These are phyloP conservation scores for Nothocercus julius DNA, from an alignment of 2,113 vertebrate genomes.

Conservation along the genomic window DNA sequence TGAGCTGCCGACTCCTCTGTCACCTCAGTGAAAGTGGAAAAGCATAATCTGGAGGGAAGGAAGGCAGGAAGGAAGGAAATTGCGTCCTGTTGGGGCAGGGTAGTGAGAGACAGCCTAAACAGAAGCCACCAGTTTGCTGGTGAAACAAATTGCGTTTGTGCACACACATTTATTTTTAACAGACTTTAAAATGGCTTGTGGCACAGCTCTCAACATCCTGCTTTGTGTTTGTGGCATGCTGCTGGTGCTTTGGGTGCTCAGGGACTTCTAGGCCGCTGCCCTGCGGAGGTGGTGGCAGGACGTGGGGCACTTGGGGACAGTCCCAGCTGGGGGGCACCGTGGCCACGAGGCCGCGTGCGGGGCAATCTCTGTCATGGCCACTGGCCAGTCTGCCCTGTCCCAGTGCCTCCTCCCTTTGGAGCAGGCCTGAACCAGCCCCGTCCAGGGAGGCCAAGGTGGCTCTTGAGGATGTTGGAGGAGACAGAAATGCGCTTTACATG, in stretches of 20 bases:
- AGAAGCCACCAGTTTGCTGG: background rate
- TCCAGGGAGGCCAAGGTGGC: background rate
- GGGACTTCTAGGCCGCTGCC: background rate
- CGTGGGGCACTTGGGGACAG: background rate
- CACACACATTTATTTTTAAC: conserved; percentile 7
- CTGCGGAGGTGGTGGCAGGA: background rate
- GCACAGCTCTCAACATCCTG: background rate
- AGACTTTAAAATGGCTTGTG: background rate
- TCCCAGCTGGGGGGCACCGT: background rate
- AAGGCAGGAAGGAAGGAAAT: background rate
- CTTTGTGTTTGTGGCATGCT: background rate
- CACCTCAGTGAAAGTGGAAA: background rate
- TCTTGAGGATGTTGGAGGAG: background rate
- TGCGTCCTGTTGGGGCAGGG: accelerated
- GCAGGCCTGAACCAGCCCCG: accelerated
- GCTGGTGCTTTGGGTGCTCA: too few relatives aligned
- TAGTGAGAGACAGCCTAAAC: background rate
- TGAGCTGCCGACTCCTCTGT: background rate
- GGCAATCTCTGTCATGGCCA: background rate
- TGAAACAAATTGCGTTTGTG: background rate
- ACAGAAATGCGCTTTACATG: background rate
- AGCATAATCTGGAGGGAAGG: accelerated
- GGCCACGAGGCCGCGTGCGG: accelerated
- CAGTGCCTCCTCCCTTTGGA: background rate
- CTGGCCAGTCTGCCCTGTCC: background rate